A percentile compares a stretch with the other conserved stretches of the same genome.
These are phyloP conservation scores for Echinarachnius parma DNA, from an alignment of 53 echinoderm and acorn worm species.

Conservation along the genomic window DNA sequence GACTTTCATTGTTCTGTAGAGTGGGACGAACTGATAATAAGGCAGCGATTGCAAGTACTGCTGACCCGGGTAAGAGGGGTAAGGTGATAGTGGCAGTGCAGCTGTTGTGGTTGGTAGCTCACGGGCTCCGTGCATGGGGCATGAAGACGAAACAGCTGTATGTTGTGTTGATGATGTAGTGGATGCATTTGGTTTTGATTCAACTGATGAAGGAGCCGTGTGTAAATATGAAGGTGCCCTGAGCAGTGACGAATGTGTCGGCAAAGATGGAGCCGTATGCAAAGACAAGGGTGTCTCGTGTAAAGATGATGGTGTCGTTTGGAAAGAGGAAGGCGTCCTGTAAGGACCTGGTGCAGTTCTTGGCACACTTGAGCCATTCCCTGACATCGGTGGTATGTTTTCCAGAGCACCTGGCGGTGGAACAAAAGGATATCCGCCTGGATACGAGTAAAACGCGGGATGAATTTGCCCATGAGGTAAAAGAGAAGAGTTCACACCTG, in stretches of 20 bases:
- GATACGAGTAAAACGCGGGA: too few relatives aligned
- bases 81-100: not conserved
- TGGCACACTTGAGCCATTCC: too few relatives aligned
- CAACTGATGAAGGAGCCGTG: too few relatives aligned
- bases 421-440: too few relatives aligned
- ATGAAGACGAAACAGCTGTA: not conserved
- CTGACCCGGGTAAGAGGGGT: not conserved
- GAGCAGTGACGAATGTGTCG: too few relatives aligned
- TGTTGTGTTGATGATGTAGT: not conserved
- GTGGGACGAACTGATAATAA: slow-evolving; percentile 31
- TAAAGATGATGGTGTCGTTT: slow-evolving; percentile 11
- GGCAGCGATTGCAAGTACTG: slow-evolving; percentile 13
- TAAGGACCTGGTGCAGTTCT: too few relatives aligned
- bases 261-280: slow-evolving; percentile 12
- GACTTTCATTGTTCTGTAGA: slow-evolving; percentile 37
- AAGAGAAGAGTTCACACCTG: too few relatives aligned
- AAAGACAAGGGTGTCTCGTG: not conserved
- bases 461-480: too few relatives aligned
- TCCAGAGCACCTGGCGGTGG: too few relatives aligned
- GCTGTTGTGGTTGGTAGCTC: not conserved
- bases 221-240: too few relatives aligned
- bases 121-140: not conserved
- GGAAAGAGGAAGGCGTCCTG: slow-evolving; percentile 3
- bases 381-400: too few relatives aligned
- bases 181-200: not conserved